phyloP scores from a whole-genome alignment of 1,140 invertebrate species.

The Rhopalosiphum padi region DNA sequence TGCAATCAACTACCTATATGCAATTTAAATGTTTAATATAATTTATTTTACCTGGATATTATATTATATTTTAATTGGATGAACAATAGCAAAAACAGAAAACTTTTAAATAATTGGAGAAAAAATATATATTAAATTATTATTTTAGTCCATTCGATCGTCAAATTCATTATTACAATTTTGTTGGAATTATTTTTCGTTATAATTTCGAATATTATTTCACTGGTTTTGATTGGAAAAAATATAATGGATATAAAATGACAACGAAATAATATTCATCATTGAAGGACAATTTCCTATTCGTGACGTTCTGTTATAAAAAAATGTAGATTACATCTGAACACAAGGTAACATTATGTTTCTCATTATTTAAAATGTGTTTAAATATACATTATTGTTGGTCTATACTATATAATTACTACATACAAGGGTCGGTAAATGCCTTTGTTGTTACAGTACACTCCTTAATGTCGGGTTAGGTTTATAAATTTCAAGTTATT shows the following conservation, averaged over 20 bases:
- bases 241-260: neutral
- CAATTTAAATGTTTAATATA: neutral
- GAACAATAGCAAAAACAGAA: neutral
- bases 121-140: neutral
- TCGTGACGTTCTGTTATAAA: conserved; percentile 19
- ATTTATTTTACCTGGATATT: neutral
- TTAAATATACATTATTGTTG: neutral
- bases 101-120: neutral
- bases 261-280: neutral
- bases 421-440: neutral
- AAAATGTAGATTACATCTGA: neutral
- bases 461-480: neutral
- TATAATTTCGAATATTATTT: neutral
- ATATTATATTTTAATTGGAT: neutral
- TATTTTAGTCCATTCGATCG: neutral
- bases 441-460: conserved; percentile 4
- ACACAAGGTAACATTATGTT: neutral
- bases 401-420: conserved; percentile 10
- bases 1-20: neutral
- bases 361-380: conserved; percentile 27
- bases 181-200: neutral
- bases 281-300: neutral
- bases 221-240: neutral
- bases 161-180: neutral
- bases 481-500: neutral